phyloP scores from a whole-genome alignment of 2,797 vertebrate species.

The Kryptopterus vitreolus region DNA sequence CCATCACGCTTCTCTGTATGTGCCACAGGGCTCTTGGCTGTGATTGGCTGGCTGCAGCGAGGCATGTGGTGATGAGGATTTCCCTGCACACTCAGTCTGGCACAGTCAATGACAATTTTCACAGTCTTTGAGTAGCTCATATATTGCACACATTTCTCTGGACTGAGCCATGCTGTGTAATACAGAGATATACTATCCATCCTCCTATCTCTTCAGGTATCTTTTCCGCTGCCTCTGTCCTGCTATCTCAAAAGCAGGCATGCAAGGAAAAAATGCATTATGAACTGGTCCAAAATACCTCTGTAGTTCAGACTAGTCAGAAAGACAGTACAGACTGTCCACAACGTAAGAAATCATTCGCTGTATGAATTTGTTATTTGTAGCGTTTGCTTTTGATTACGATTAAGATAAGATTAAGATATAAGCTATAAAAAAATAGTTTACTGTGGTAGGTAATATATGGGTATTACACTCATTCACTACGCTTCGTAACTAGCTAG shows the following conservation, averaged over 20 bases:
- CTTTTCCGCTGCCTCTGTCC: background rate
- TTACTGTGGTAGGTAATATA: too few relatives aligned
- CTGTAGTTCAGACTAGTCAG: background rate
- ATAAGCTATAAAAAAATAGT: too few relatives aligned
- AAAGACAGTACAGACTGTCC: background rate
- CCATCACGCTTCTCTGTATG: conserved; percentile 58
- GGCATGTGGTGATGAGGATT: conserved; percentile 50
- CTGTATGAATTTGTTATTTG: too few relatives aligned
- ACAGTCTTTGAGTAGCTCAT: conserved; percentile 21
- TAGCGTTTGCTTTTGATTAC: too few relatives aligned
- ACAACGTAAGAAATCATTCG: too few relatives aligned
- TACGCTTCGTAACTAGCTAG: too few relatives aligned
- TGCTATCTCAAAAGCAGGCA: background rate
- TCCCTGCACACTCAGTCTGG: conserved; percentile 42
- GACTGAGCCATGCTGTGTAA: conserved; percentile 41
- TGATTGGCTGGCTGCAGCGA: conserved; percentile 36
- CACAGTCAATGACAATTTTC: conserved; percentile 41
- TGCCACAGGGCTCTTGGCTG: conserved; percentile 39
- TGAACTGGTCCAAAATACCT: background rate
- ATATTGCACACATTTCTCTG: conserved; percentile 18
- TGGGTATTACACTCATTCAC: too few relatives aligned
- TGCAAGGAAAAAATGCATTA: background rate
- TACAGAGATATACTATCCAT: conserved; percentile 31
- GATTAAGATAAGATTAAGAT: too few relatives aligned
- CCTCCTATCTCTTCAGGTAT: background rate